Conservation (phyloP, 2,113 vertebrate species). For the Grus americana region DNA sequence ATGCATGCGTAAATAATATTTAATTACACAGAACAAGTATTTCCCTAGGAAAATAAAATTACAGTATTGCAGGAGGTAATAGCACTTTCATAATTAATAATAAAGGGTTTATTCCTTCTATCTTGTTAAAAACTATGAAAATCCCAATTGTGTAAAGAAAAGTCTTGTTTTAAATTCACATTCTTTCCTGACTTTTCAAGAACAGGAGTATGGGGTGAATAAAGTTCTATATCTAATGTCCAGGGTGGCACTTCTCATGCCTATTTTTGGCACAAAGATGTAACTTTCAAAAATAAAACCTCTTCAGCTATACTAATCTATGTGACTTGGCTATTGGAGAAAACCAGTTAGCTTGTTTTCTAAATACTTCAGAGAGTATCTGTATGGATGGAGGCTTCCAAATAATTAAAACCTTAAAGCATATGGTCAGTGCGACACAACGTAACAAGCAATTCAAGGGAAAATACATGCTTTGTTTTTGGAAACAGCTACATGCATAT, state of each 20-base stretch:
- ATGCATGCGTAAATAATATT: background rate
- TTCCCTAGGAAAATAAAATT: background rate
- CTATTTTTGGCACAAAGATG: background rate
- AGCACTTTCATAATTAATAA: background rate
- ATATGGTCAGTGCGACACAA: background rate
- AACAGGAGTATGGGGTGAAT: background rate
- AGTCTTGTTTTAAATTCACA: background rate
- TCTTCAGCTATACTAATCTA: background rate
- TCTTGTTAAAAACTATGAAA: background rate
- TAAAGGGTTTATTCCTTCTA: background rate
- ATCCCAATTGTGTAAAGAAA: background rate
- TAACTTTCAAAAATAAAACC: background rate
- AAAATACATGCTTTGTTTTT: background rate
- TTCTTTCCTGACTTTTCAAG: background rate
- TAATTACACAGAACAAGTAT: background rate
- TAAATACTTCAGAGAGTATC: background rate
- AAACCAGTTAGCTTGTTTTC: background rate
- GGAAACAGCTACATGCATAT: background rate
- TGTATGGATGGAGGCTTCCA: background rate
- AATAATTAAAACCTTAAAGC: background rate
- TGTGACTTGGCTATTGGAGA: background rate
- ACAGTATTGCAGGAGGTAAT: background rate
- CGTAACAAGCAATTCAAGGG: background rate
- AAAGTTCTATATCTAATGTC: background rate
- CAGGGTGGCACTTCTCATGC: background rate